Evolutionary conservation across 2,888 invertebrate genomes (phyloP), one percentile per base, ranked within the genome.

Genomic region (Osmoderma eremita): DNA sequence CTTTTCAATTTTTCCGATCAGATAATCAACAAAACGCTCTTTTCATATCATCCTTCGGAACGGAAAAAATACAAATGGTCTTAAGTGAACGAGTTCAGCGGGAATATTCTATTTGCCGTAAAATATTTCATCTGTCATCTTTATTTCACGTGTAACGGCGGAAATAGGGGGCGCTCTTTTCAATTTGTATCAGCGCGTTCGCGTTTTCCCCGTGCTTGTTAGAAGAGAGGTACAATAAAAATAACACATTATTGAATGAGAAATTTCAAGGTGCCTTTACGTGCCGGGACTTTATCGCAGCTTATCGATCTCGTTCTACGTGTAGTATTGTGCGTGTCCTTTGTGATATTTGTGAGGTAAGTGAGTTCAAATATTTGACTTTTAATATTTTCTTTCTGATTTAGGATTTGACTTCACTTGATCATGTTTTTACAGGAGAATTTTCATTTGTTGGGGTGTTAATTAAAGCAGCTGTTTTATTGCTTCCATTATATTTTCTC

Each of bases 161-260:
- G 17, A 30, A 61, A 61, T 45, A 45, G 36, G 30, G 30, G 58
- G 30, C 45, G 58, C 58, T 61, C 58, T 61, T 45, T 61, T 42
- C 58, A 61, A 48, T 61, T 61, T 61, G 58, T 45, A 61, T 61
- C 58, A 61, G 58, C 58, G 45, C 30, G 24, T 24, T 45, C 30
- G 58, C 58, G 58, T 45, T 45, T 24, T 61, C 36, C 45, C 54
- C 38, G 39, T 61, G 45, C 58, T 61, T 61, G 58, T 61, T 61
- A 61, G 58, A 36, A 45, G 45, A 61, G 58, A 61, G 58, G 58
- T 45, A 61, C 58, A 61, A 61, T 61, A 61, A 61, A 61, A 61
- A 61, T 61, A 61, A 61, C 58, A 61, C 58, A 61, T 61, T 61
- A 61, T 61, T 45, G 58, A 61, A 61, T 61, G 45, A 61, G 58